Base-by-base conservation (phyloP, 2,797 vertebrate genomes). In the Enteromius trimaculatus region DNA sequence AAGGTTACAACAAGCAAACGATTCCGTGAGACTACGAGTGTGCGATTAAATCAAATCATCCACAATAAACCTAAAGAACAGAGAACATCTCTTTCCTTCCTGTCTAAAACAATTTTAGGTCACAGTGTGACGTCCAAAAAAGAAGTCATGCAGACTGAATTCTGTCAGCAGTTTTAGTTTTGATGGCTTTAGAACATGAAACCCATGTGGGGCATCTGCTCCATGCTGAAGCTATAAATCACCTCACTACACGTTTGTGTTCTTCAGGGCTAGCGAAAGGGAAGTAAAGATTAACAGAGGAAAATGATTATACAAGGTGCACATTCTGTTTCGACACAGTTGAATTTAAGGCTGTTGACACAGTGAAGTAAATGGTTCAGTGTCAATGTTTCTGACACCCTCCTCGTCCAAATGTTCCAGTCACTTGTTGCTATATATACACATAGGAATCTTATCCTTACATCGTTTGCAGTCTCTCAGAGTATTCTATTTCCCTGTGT, bases 381-480 rank as follows among this genome's bases (percentile, higher is more conserved):
- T 53, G 17, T 66, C 76, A 31, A 37, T 23, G 37, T 83, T 69
- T 55, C 14, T 3, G 60, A 64, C 60, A 64, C 60, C 60, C 60
- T 8, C 14, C 31, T 51, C 3, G 8, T 79, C 77, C 17, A 82
- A 65, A 78, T 84, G 84, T 64, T 68, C 81, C 77, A 81, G 77
- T 68, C 77, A 77, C 70, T 85, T 79, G 77, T 17, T 65, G 83
- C 79, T 88, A 89, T 84, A 85, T 83, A 77, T 88, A 88, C 42
- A 29, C 49, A 81, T 68, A 66, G 49, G 65, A 82, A 75, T 69
- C 82, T 66, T 85, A 86, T 81, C 72, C 74, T 68, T 80, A 84
- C 83, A 74, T 77, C 62, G 26, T 34, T 79, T 79, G 82, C 69
- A 55, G 87, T 90, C 91, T 86, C 90, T 91, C 89, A 87, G 62